phyloP scores from a whole-genome alignment of 2,888 invertebrate species.

The Antitype chi region DNA sequence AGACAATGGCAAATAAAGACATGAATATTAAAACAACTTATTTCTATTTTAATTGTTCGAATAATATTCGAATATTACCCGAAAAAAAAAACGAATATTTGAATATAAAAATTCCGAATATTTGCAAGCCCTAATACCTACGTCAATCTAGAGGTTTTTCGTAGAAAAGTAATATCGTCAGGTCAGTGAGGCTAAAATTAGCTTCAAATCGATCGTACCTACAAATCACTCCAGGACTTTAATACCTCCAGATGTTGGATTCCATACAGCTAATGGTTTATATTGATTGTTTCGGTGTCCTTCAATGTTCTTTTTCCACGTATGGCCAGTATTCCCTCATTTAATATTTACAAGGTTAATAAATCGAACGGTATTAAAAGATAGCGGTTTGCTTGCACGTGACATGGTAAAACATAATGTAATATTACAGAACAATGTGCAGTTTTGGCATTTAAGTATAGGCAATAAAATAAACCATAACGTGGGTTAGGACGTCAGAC shows the following conservation, averaged over 20 bases:
- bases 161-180: constrained; percentile 22
- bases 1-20: too few species aligned
- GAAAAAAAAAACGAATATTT: too few species aligned
- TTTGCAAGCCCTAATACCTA: too few species aligned
- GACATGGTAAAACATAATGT: neutral
- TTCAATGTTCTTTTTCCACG: constrained; percentile 25
- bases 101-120: too few species aligned
- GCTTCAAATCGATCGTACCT: constrained; percentile 25
- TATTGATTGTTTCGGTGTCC: constrained; percentile 45
- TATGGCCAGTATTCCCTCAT: constrained; percentile 48
- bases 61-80: too few species aligned
- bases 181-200: constrained; percentile 23
- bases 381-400: neutral
- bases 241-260: constrained; percentile 52
- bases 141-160: constrained; percentile 15
- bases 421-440: constrained; percentile 1
- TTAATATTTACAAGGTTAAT: constrained; percentile 27
- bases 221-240: constrained; percentile 41
- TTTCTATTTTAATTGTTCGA: too few species aligned
- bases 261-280: constrained; percentile 36
- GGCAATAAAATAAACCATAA: constrained; percentile 23
- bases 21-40: too few species aligned
- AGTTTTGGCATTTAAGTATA: constrained; percentile 6
- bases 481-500: neutral
- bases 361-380: constrained; percentile 16